These are phyloP conservation scores for Tubiluchus corallicola DNA, from an alignment of 2,888 invertebrate genomes.

Conservation along the genomic window DNA sequence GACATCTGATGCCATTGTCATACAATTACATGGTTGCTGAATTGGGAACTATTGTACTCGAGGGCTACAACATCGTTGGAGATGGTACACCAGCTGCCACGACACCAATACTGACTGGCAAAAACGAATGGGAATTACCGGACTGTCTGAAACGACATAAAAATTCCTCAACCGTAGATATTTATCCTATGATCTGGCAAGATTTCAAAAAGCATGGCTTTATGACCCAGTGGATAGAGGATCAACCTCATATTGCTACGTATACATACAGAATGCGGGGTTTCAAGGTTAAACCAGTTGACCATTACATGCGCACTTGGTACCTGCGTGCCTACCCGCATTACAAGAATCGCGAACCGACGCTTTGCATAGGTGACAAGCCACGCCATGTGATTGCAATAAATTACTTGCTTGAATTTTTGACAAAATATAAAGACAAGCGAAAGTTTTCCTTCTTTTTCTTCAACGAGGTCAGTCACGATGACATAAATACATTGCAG, in stretches of 20 bases:
- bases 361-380: no score
- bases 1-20: slow-evolving; percentile 53
- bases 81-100: slow-evolving; percentile 40
- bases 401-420: slow-evolving; percentile 34
- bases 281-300: slow-evolving; percentile 59
- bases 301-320: slow-evolving; percentile 71
- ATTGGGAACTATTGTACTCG: slow-evolving; percentile 42
- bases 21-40: slow-evolving; percentile 45
- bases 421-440: slow-evolving; percentile 41
- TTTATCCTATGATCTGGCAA: slow-evolving; percentile 71
- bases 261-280: slow-evolving; percentile 79
- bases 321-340: slow-evolving; percentile 46
- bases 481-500: slow-evolving; percentile 57
- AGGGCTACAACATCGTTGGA: slow-evolving; percentile 36
- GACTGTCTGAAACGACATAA: slow-evolving; percentile 53
- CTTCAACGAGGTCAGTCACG: slow-evolving; percentile 70
- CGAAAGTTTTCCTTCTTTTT: slow-evolving; percentile 72
- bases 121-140: slow-evolving; percentile 56
- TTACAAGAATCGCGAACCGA: no score
- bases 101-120: slow-evolving; percentile 66
- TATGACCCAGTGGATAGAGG: slow-evolving; percentile 63
- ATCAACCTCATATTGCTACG: slow-evolving; percentile 59
- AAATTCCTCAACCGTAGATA: slow-evolving; percentile 42
- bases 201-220: slow-evolving; percentile 41
- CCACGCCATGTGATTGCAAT: no score